phyloP scores from a whole-genome alignment of 2,113 vertebrate species.

The Pseudorectes ferrugineus region DNA sequence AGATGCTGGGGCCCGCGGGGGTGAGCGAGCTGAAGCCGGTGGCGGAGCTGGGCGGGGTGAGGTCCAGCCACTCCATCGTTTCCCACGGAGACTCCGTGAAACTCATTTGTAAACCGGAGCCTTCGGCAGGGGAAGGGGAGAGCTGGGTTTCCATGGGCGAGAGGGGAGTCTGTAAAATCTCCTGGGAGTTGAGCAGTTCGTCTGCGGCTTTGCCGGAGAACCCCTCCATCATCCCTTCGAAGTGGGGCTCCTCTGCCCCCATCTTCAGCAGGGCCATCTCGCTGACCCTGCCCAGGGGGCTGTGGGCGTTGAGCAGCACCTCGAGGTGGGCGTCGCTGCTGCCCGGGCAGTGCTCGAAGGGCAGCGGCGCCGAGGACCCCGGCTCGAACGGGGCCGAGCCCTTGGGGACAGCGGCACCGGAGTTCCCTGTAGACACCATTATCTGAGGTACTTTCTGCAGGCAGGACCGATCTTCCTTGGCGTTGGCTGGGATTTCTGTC shows the following conservation, averaged over 20 bases:
- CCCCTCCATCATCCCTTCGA: conserved; percentile 80
- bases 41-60: conserved; percentile 88
- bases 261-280: conserved; percentile 84
- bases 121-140: conserved; percentile 77
- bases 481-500: conserved; percentile 96
- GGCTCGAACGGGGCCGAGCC: conserved; percentile 81
- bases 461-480: conserved; percentile 87
- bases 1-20: conserved; percentile 85
- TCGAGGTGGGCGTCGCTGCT: conserved; percentile 82
- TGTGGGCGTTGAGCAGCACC: conserved; percentile 82
- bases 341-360: conserved; percentile 77
- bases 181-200: conserved; percentile 82
- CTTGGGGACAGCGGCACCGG: conserved; percentile 72
- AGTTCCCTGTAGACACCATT: conserved; percentile 79
- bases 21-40: conserved; percentile 78
- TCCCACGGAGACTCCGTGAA: conserved; percentile 95
- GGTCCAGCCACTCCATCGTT: conserved; percentile 96
- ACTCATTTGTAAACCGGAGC: conserved; percentile 84
- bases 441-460: conserved; percentile 91
- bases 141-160: conserved; percentile 83
- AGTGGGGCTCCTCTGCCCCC: conserved; percentile 77
- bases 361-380: conserved; percentile 68
- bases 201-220: conserved; percentile 79
- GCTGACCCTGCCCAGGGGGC: conserved; percentile 77
- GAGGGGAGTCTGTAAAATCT: conserved; percentile 86